phyloP scores from a whole-genome alignment of 2,888 invertebrate genomes.

The Netelia melanura region DNA sequence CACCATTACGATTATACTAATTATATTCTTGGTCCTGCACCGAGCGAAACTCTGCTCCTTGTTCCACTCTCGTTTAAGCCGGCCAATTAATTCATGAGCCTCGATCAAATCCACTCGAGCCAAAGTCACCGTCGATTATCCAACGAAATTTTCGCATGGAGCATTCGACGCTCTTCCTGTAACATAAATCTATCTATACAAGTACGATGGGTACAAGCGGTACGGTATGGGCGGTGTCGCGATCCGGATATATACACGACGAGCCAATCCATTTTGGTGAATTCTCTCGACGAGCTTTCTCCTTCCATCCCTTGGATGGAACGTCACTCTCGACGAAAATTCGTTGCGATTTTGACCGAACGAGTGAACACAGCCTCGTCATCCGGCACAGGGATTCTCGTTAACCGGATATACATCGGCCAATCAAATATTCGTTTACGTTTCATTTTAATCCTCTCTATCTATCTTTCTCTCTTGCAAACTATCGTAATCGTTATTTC shows the following conservation, averaged over 20 bases:
- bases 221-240: slow-evolving; percentile 7
- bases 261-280: slow-evolving; percentile 58
- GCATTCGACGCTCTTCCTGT: background rate
- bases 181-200: slow-evolving; percentile 21
- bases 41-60: slow-evolving; percentile 16
- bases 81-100: slow-evolving; percentile 72
- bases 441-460: slow-evolving; percentile 34
- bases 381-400: background rate
- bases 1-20: slow-evolving; percentile 71
- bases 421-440: slow-evolving; percentile 58
- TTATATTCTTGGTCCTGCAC: slow-evolving; percentile 58
- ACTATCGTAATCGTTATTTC: slow-evolving; percentile 26
- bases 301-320: background rate
- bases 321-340: slow-evolving; percentile 60
- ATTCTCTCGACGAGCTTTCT: slow-evolving; percentile 20
- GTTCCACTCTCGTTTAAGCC: background rate
- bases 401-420: slow-evolving; percentile 48
- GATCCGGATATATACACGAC: slow-evolving; percentile 50
- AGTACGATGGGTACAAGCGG: background rate
- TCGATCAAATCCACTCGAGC: slow-evolving; percentile 67
- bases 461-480: background rate
- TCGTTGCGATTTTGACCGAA: slow-evolving; percentile 62
- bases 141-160: slow-evolving; percentile 59
- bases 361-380: too few species aligned
- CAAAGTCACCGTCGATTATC: slow-evolving; percentile 67